Evolutionary conservation across 2,888 invertebrate genomes (phyloP).

Genomic region (Metellina segmentata): DNA sequence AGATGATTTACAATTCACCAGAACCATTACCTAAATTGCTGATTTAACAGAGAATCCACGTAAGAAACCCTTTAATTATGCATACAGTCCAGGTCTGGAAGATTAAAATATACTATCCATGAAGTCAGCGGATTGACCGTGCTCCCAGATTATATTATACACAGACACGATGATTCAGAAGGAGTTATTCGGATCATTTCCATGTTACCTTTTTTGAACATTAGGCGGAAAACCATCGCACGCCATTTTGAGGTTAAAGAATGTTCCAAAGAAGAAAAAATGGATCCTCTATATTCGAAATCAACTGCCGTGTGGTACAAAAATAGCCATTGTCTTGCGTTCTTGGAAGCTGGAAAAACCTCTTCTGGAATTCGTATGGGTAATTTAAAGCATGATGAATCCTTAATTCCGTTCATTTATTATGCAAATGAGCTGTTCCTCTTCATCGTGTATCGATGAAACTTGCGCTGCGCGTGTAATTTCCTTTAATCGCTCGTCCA

Average conservation of each 20-base stretch:
- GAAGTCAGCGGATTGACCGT: not conserved
- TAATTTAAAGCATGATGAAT: conserved; percentile 17
- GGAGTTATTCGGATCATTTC: not conserved
- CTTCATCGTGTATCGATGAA: not conserved
- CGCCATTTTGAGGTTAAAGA: not conserved
- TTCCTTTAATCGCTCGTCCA: too few relatives aligned
- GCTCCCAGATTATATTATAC: not conserved
- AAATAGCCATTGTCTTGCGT: too few relatives aligned
- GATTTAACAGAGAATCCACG: not conserved
- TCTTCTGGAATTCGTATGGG: too few relatives aligned
- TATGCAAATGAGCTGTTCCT: conserved; percentile 28
- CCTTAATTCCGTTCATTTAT: conserved; percentile 35
- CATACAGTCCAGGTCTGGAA: not conserved
- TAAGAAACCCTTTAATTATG: not conserved
- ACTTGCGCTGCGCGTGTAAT: not conserved
- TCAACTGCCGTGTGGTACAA: too few relatives aligned
- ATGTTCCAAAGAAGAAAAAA: not conserved
- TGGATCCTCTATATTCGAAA: not conserved
- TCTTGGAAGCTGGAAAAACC: too few relatives aligned
- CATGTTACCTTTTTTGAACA: not conserved
- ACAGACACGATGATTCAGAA: not conserved
- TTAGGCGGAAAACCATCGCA: not conserved
- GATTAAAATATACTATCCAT: not conserved
- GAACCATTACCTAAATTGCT: not conserved
- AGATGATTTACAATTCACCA: not conserved